Evolutionary conservation across 2,113 vertebrate species (phyloP).

Genomic region (Buteo buteo): DNA sequence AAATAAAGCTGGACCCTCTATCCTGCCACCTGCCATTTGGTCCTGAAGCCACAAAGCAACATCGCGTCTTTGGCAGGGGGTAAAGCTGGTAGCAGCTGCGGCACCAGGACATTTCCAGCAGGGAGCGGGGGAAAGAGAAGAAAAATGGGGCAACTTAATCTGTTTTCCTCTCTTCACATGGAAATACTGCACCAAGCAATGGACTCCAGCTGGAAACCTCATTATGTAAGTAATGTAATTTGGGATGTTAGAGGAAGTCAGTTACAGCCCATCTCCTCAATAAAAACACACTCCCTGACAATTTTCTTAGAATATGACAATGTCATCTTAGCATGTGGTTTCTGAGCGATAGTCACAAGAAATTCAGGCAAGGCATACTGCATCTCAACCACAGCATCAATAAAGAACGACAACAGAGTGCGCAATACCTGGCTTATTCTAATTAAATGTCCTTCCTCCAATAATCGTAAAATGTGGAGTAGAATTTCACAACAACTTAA

Average conservation of each 20-base stretch:
- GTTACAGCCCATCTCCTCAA: not conserved
- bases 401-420: not conserved
- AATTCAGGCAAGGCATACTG: not conserved
- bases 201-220: not conserved
- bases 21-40: not conserved
- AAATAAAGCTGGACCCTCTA: not conserved
- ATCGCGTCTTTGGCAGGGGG: not conserved
- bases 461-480: not conserved
- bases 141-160: not conserved
- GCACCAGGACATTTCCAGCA: not conserved
- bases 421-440: not conserved
- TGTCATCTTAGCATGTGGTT: not conserved
- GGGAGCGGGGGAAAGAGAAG: not conserved
- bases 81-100: not conserved
- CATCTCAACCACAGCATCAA: not conserved
- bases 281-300: not conserved
- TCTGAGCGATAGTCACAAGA: not conserved
- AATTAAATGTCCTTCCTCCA: not conserved
- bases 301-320: not conserved
- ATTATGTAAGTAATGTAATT: not conserved
- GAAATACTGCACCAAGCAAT: not conserved
- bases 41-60: not conserved
- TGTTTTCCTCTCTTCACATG: not conserved
- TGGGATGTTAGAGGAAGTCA: not conserved
- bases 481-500: slow-evolving; percentile 48